Percentiles rank a stretch among this genome's conserved stretches.
Evolutionary conservation across 2,113 vertebrate species (phyloP).

Genomic region (Tilapia sparmanii): DNA sequence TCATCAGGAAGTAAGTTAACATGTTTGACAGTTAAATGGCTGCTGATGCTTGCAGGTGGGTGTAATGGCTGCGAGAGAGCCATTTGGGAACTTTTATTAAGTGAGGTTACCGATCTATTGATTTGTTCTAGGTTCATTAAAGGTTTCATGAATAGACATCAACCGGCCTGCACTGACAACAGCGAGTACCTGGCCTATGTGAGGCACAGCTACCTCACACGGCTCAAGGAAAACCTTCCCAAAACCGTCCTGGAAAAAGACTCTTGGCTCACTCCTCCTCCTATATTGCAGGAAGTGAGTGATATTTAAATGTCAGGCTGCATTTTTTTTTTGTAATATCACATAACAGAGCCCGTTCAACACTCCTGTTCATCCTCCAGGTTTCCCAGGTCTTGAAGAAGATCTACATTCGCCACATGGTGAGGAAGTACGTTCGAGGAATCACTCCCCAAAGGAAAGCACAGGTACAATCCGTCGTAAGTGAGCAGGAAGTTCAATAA

Average conservation of each 20-base stretch:
- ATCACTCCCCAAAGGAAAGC: constrained; percentile 74
- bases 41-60: background rate
- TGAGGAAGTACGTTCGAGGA: constrained; percentile 79
- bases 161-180: constrained; percentile 75
- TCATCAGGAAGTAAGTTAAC: constrained; percentile 79
- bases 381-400: constrained; percentile 76
- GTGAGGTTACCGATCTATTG: background rate
- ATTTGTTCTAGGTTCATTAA: constrained; percentile 80
- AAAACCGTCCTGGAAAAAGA: constrained; percentile 79
- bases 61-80: background rate
- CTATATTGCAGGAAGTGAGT: constrained; percentile 78
- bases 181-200: constrained; percentile 78
- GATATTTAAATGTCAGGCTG: background rate
- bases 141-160: constrained; percentile 85
- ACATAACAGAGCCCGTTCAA: background rate
- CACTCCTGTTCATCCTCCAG: constrained; percentile 55
- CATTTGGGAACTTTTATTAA: background rate
- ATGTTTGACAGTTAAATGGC: background rate
- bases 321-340: background rate
- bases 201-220: constrained; percentile 80
- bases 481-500: background rate
- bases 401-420: constrained; percentile 79
- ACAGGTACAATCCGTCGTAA: constrained; percentile 72
- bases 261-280: constrained; percentile 85
- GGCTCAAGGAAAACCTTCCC: constrained; percentile 80